These are phyloP conservation scores for Acrocephalus arundinaceus DNA, from an alignment of 2,113 vertebrate genomes.

Conservation along the genomic window DNA sequence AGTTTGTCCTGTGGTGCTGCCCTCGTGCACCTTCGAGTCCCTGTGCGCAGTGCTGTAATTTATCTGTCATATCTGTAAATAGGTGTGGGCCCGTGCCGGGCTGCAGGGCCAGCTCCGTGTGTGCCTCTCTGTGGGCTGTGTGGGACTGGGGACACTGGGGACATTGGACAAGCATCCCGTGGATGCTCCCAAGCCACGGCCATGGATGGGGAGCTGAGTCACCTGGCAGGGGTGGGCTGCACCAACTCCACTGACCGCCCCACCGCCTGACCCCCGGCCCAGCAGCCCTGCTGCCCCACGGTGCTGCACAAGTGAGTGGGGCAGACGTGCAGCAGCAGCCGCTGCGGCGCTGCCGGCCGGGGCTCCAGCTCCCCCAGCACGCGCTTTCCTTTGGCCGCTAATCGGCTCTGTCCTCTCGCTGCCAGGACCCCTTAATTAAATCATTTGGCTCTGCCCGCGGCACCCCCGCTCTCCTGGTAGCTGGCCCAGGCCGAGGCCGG, in stretches of 20 bases:
- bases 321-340: neutral
- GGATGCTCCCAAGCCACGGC: neutral
- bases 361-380: neutral
- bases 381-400: neutral
- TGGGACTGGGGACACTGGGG: neutral
- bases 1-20: neutral
- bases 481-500: neutral
- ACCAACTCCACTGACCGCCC: too few species aligned
- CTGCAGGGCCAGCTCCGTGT: neutral
- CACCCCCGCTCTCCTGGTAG: neutral
- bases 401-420: conserved; percentile 35
- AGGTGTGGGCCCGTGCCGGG: neutral
- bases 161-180: rapidly evolving
- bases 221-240: neutral
- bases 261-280: neutral
- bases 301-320: neutral
- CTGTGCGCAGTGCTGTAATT: conserved; percentile 6
- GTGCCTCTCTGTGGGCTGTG: neutral
- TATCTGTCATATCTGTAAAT: conserved; percentile 45
- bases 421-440: conserved; percentile 59
- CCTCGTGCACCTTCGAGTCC: neutral
- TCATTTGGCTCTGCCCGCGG: conserved; percentile 40
- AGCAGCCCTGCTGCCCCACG: neutral
- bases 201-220: neutral
- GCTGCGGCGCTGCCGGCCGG: neutral